Evolutionary conservation across 2,797 vertebrate species (phyloP).

Genomic region (Valencia hispanica): DNA sequence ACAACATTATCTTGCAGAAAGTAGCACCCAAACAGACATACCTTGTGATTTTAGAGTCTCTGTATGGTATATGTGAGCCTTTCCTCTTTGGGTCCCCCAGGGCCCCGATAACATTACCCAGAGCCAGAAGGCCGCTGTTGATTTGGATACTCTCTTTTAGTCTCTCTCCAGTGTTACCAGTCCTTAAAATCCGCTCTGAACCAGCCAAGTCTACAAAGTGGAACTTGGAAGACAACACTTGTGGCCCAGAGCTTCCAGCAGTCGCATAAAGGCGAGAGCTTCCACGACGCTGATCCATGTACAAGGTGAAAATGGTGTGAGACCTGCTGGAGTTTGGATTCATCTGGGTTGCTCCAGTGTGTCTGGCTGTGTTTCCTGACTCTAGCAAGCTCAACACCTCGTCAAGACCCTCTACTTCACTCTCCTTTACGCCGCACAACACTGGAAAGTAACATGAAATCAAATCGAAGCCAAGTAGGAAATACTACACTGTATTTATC

Average conservation of each 20-base stretch:
- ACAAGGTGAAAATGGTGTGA: constrained; percentile 93
- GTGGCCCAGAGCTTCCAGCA: constrained; percentile 63
- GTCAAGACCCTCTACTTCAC: constrained; percentile 94
- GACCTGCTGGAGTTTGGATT: constrained; percentile 95
- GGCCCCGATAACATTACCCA: constrained; percentile 96
- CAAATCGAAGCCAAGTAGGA: not conserved
- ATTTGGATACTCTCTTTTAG: constrained; percentile 98
- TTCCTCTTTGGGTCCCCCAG: constrained; percentile 94
- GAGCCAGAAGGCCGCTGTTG: constrained; percentile 93
- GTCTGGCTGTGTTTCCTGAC: constrained; percentile 93
- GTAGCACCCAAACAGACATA: constrained; percentile 50
- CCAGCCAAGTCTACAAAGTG: constrained; percentile 97
- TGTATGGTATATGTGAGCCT: constrained; percentile 93
- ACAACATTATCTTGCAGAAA: not conserved
- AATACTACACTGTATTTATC: not conserved
- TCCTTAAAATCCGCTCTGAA: constrained; percentile 93
- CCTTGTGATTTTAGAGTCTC: constrained; percentile 99
- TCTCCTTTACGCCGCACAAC: constrained; percentile 93
- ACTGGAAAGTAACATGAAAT: constrained; percentile 76
- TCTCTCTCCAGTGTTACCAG: constrained; percentile 92
- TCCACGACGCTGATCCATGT: constrained; percentile 92
- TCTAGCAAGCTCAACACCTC: constrained; percentile 96
- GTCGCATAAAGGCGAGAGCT: constrained; percentile 75
- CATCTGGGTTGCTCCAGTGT: constrained; percentile 94
- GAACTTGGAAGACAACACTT: constrained; percentile 94